Percentiles rank a stretch among this genome's conserved stretches.
Conservation (phyloP, 1,140 invertebrate genomes). For the Agrypnia vestita region DNA sequence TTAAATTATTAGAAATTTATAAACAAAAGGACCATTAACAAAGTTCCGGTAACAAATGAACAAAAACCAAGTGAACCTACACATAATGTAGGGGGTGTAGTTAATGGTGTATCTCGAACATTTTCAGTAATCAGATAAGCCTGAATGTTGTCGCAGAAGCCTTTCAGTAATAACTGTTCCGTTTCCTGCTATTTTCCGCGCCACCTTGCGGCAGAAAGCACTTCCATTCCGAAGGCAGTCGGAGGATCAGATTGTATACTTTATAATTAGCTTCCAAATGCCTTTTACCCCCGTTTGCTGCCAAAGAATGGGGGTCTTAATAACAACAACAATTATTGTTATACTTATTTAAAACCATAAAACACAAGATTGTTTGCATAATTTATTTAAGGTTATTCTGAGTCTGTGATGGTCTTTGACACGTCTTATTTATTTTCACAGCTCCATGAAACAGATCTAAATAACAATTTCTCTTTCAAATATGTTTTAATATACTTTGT, state of each 20-base stretch:
- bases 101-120: neutral
- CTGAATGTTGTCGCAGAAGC: slow-evolving; percentile 11
- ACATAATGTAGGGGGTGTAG: neutral
- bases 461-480: no score
- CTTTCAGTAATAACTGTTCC: slow-evolving; percentile 10
- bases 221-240: neutral
- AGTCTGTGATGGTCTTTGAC: no score
- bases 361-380: neutral
- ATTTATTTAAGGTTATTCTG: neutral
- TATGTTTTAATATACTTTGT: no score
- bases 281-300: neutral
- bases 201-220: slow-evolving; percentile 1
- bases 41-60: slow-evolving; percentile 5
- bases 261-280: slow-evolving; percentile 29
- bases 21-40: slow-evolving; percentile 6
- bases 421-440: no score
- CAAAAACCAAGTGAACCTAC: neutral
- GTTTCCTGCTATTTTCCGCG: slow-evolving; percentile 7
- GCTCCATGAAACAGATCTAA: no score
- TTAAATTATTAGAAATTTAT: no score
- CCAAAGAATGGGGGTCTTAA: neutral
- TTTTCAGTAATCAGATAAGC: neutral
- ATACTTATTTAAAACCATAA: neutral
- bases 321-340: neutral
- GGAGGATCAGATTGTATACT: slow-evolving; percentile 24